Evolutionary conservation across 2,888 invertebrate species (phyloP), one percentile per base, ranked within the genome.

Genomic region (Rhimphoctona megacephalus): DNA sequence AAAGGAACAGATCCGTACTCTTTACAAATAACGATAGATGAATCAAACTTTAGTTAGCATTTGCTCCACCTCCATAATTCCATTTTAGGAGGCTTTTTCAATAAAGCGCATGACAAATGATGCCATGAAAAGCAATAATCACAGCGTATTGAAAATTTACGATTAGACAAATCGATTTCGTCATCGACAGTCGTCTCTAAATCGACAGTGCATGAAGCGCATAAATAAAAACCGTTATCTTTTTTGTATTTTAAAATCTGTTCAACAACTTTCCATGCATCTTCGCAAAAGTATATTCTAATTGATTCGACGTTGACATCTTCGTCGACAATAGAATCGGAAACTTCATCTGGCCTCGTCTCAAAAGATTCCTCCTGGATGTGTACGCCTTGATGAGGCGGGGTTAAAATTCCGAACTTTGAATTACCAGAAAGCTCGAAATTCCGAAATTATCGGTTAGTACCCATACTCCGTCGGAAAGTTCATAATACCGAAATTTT

Each of bases 261-360:
- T 46, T 46, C 25, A 25, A 70, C 70, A 49, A 70, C 8, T 70
- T 70, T 70, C 70, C 70, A 70, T 6, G 46, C 70, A 22, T 70
- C 49, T 1, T 25, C 25, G 14, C 49, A 70, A 70, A 49, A 36
- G 36, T 36, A 36, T 36, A 3, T 36, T 36, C 7, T 36, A 36
- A 36, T 36, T 36, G 36, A 36, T 36, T 36, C 36, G 7, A 36
- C 7, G 7, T 36, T 36, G 36, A 36, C 36, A 36, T 36, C 36
- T 36, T 3, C 36, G 36, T 36, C 36, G 7, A 7, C 36, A 36
- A 36, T 7, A 5, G 36, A 3, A 36, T 36, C 36, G 7, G 7
- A 7, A 36, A 36, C 36, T 7, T 36, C 36, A 7, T 36, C 7
- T 7, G 36, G 36, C 7, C 36, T 36, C 36, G 36, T 36, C 36